Base-by-base conservation (phyloP, 2,888 invertebrate species). In the Alentia gelatinosa region DNA sequence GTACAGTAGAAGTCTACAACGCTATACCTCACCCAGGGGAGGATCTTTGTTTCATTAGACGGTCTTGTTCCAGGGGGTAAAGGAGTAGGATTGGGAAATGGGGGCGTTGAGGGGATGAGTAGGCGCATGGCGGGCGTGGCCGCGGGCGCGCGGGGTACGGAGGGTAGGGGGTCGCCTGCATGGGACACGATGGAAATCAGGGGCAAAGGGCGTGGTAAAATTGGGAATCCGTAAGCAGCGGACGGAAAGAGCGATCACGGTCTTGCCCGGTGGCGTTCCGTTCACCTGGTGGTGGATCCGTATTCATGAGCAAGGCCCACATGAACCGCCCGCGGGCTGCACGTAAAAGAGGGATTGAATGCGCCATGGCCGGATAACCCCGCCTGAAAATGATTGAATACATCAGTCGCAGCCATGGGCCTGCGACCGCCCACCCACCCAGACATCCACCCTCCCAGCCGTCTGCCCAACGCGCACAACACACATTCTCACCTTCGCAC, bases 251-350 rank as follows among this genome's bases (percentile, higher is more conserved):
- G 86, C 50, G 47, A 86, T 47, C 86, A 83, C 47, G 42, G 50
- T 47, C 19, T 86, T 79, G 37, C 26, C 86, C 86, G 26, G 86
- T 47, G 86, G 42, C 86, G 86, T 47, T 86, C 35, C 86, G 42
- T 86, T 86, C 47, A 86, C 86, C 86, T 86, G 47, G 50, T 47
- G 9, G 42, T 26, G 42, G 86, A 86, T 86, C 50, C 35, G 1
- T 86, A 86, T 86, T 47, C 86, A 47, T 86, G 50, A 42, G 79
- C 37, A 30, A 37, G 74, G 33, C 3, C 12, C 30, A 3, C 74
- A 19, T n/a, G 74, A 74, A 33, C 26, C 1, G n/a, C 74, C 74
- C 26, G 35, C 35, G 79, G 37, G 12, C 12, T 19, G 79, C 37
- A 79, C 23, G 79, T 35, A 79, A 79, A 79, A 79, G 37, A 79